These are phyloP conservation scores for Ispidina picta DNA, from an alignment of 2,797 vertebrate species.

Conservation along the genomic window DNA sequence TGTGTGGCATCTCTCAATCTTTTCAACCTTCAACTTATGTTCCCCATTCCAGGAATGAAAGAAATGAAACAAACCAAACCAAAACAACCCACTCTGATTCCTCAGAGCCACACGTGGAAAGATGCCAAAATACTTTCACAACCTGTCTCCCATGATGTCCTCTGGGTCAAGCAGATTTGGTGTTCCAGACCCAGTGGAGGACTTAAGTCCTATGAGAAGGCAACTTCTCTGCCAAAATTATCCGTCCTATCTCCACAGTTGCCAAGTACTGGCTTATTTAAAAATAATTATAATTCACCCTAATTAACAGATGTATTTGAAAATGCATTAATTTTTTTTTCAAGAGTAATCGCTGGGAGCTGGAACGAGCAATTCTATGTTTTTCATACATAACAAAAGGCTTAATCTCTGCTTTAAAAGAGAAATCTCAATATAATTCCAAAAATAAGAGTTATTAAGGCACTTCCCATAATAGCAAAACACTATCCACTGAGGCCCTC, in stretches of 20 bases:
- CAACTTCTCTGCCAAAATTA: background rate
- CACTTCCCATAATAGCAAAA: background rate
- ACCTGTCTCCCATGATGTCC: background rate
- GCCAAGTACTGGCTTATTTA: conserved; percentile 44
- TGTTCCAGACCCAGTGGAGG: background rate
- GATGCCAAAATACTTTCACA: background rate
- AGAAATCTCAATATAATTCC: conserved; percentile 23
- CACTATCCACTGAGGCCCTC: conserved; percentile 5
- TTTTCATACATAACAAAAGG: conserved; percentile 62
- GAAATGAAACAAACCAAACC: background rate
- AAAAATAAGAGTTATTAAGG: background rate
- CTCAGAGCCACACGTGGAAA: background rate
- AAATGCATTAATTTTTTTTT: conserved; percentile 43
- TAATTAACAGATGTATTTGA: conserved; percentile 57
- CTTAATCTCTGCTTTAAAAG: conserved; percentile 57
- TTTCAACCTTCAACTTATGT: background rate
- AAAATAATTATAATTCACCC: conserved; percentile 59
- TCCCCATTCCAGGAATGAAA: background rate
- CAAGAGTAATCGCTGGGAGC: conserved; percentile 9
- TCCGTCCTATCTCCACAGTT: background rate
- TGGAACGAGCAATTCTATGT: conserved; percentile 29
- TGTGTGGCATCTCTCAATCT: background rate
- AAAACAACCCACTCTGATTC: background rate
- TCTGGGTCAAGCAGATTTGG: background rate
- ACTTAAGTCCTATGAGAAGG: background rate